Evolutionary conservation across 2,113 vertebrate genomes (phyloP).

Genomic region (Protobothrops mucrosquamatus): DNA sequence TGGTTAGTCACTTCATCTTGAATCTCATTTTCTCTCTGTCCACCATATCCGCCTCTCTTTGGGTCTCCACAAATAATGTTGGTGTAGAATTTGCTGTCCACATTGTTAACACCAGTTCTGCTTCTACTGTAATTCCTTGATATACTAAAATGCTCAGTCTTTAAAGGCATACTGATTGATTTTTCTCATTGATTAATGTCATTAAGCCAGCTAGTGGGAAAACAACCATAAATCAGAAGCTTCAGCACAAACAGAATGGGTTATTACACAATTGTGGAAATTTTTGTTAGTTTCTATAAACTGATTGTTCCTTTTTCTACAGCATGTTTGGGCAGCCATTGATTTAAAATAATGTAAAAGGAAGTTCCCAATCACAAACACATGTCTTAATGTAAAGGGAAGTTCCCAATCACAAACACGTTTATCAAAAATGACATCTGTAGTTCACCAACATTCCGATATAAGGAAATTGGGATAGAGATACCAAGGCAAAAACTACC

Average conservation of each 20-base stretch:
- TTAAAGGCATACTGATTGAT: background rate
- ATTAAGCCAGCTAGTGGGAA: background rate
- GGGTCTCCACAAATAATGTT: background rate
- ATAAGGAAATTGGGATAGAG: background rate
- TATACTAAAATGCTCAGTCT: background rate
- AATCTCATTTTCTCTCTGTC: background rate
- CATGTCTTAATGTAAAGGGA: background rate
- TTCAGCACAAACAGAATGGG: background rate
- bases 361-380: background rate
- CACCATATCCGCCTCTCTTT: background rate
- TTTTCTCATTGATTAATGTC: background rate
- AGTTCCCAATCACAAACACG: background rate
- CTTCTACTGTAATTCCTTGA: background rate
- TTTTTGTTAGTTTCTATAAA: background rate
- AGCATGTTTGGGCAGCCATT: background rate
- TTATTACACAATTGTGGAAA: background rate
- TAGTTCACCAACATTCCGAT: background rate
- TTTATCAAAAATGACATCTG: background rate
- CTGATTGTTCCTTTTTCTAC: background rate
- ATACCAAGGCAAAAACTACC: background rate
- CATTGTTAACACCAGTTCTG: background rate
- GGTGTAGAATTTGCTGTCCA: background rate
- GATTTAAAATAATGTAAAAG: background rate
- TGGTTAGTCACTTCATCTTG: background rate
- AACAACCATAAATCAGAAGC: background rate